phyloP scores from a whole-genome alignment of 2,888 invertebrate genomes.

The Strigamia crassipes region DNA sequence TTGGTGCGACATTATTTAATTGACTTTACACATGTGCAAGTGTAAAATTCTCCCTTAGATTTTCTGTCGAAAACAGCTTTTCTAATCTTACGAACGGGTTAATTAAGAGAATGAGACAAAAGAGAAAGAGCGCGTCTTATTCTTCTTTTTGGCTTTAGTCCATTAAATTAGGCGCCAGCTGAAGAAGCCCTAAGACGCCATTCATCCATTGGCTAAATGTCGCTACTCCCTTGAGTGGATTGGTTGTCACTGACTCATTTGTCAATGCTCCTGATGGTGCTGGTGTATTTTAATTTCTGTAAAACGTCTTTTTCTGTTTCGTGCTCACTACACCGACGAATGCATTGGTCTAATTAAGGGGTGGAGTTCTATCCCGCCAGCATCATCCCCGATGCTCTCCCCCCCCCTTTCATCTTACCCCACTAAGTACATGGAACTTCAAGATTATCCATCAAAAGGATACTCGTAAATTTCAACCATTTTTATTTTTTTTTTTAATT shows the following conservation, averaged over 20 bases:
- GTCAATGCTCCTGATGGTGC: constrained; percentile 28
- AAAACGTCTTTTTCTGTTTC: constrained; percentile 44
- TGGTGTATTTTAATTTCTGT: constrained; percentile 45
- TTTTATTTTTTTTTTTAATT: neutral
- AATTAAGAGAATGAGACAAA: constrained; percentile 39
- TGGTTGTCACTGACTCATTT: constrained; percentile 40
- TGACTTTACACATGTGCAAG: neutral
- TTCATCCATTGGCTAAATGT: constrained; percentile 42
- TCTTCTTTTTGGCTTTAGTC: constrained; percentile 27
- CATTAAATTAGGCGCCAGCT: constrained; percentile 42
- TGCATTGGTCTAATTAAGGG: constrained; percentile 36
- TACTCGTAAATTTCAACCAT: constrained; percentile 28
- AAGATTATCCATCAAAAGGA: constrained; percentile 27
- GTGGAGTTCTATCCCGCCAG: constrained; percentile 10
- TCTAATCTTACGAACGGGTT: constrained; percentile 26
- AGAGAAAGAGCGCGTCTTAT: neutral
- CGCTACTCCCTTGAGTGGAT: constrained; percentile 42
- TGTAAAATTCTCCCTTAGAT: neutral
- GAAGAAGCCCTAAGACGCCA: constrained; percentile 39
- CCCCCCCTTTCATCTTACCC: neutral
- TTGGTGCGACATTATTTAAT: neutral
- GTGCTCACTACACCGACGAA: constrained; percentile 30
- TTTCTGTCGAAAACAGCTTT: constrained; percentile 13
- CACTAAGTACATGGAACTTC: neutral
- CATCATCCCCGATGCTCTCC: neutral